phyloP scores from a whole-genome alignment of 2,888 invertebrate genomes.

The Dicyrtoma fusca region DNA sequence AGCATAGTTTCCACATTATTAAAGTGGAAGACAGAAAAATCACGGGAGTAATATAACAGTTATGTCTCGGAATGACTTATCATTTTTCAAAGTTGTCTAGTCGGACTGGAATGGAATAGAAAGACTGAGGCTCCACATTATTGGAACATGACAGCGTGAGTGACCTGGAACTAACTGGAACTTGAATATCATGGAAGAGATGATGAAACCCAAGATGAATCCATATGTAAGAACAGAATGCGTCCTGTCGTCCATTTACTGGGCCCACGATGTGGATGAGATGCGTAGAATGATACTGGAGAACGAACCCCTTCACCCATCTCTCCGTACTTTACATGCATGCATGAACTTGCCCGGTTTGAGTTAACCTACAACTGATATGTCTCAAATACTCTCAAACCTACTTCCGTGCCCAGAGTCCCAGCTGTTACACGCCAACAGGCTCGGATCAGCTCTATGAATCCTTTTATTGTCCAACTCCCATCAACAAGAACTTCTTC shows the following conservation, averaged over 20 bases:
- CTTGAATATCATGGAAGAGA: neutral
- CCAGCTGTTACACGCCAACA: slow-evolving; percentile 30
- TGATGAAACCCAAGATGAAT: neutral
- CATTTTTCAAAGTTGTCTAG: slow-evolving; percentile 22
- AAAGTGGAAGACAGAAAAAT: too few species aligned
- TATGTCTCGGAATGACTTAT: neutral
- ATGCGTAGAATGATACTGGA: too few species aligned
- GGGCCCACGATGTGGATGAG: too few species aligned
- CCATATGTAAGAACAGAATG: neutral
- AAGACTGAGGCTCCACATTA: neutral
- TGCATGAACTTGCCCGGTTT: too few species aligned
- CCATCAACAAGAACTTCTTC: slow-evolving; percentile 30
- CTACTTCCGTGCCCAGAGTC: neutral
- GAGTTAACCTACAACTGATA: neutral
- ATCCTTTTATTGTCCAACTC: slow-evolving; percentile 34
- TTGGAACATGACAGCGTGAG: slow-evolving; percentile 3
- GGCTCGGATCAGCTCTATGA: slow-evolving; percentile 21
- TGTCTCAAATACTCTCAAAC: neutral
- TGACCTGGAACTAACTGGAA: slow-evolving; percentile 6
- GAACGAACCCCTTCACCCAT: too few species aligned
- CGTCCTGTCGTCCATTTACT: too few species aligned
- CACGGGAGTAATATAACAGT: too few species aligned
- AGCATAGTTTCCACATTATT: too few species aligned
- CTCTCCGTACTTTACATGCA: too few species aligned
- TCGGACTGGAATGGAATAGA: neutral